Conservation (phyloP, 2,797 vertebrate species). For the Pantherophis alleghaniensis region DNA sequence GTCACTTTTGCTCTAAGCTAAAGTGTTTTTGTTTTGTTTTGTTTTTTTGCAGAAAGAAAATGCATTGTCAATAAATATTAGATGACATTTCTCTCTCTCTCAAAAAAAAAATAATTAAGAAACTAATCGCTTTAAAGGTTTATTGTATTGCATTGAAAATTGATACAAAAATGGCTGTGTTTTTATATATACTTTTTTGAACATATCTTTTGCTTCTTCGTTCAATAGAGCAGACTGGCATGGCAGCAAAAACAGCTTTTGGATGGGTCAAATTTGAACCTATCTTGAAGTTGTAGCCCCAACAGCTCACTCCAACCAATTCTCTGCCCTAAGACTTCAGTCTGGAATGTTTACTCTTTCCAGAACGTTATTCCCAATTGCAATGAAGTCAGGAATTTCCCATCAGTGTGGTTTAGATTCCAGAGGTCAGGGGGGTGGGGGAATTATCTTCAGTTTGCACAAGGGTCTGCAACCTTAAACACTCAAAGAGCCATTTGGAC, state of each 20-base stretch:
- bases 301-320: neutral
- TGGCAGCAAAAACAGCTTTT: neutral
- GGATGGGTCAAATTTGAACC: neutral
- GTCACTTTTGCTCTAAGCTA: neutral
- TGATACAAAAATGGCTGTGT: neutral
- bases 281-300: neutral
- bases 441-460: neutral
- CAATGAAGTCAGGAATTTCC: neutral
- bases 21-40: neutral
- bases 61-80: neutral
- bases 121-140: neutral
- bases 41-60: neutral
- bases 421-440: fast-evolving
- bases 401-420: neutral
- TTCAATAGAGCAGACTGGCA: neutral
- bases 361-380: neutral
- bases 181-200: neutral
- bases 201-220: neutral
- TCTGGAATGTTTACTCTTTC: neutral
- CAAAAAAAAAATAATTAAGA: neutral
- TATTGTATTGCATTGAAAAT: neutral
- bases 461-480: no score
- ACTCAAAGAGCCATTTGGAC: no score
- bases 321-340: neutral
- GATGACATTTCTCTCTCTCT: neutral